phyloP scores from a whole-genome alignment of 2,888 invertebrate species.

The Dasysyrphus albostriatus region DNA sequence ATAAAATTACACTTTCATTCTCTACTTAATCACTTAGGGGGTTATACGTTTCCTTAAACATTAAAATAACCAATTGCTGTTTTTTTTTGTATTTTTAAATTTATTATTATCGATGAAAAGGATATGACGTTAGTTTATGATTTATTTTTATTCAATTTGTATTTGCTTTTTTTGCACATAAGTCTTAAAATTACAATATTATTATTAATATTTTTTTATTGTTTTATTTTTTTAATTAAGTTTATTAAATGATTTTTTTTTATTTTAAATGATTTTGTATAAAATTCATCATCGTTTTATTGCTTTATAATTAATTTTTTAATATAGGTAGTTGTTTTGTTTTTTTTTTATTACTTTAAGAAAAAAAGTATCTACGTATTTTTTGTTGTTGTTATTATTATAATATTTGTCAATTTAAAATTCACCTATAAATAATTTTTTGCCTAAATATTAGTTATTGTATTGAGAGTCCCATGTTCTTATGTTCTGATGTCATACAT shows the following conservation, averaged over 20 bases:
- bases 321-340: not conserved
- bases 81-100: constrained; percentile 22
- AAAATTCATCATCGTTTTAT: constrained; percentile 57
- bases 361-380: constrained; percentile 68
- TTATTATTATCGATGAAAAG: constrained; percentile 56
- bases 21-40: constrained; percentile 68
- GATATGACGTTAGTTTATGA: constrained; percentile 55
- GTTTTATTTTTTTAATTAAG: constrained; percentile 16
- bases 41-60: constrained; percentile 56
- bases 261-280: constrained; percentile 66
- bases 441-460: constrained; percentile 74
- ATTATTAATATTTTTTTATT: constrained; percentile 36
- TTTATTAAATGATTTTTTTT: constrained; percentile 37
- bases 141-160: constrained; percentile 37
- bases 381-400: constrained; percentile 29
- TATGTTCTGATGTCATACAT: constrained; percentile 40
- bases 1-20: constrained; percentile 75
- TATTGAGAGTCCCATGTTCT: constrained; percentile 70
- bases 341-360: constrained; percentile 53
- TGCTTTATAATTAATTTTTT: constrained; percentile 49
- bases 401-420: constrained; percentile 57
- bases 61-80: constrained; percentile 59
- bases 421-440: constrained; percentile 70
- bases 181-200: constrained; percentile 63
- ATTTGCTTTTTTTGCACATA: constrained; percentile 51